These are phyloP conservation scores for Eupeodes latifasciatus DNA, from an alignment of 2,888 invertebrate species.

Conservation along the genomic window DNA sequence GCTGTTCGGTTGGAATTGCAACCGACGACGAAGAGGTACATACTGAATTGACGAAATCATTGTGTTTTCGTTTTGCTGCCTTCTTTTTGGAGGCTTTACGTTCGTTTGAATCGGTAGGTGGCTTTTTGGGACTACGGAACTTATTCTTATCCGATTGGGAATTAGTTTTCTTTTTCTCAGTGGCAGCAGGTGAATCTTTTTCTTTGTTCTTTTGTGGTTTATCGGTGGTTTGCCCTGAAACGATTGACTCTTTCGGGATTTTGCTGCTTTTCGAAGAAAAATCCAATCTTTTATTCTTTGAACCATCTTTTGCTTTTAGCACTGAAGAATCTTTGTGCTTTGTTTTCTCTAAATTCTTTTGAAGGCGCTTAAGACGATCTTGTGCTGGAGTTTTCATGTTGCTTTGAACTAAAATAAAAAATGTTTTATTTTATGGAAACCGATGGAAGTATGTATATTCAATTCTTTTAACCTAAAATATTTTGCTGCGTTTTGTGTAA, in stretches of 20 bases:
- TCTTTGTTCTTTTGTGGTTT: neutral
- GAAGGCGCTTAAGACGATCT: conserved; percentile 80
- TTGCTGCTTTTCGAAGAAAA: neutral
- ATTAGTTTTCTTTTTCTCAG: neutral
- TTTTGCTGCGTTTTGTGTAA: conserved; percentile 29
- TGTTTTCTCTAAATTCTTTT: conserved; percentile 76
- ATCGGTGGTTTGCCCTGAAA: neutral
- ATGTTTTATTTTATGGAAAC: neutral
- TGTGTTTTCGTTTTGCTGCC: neutral
- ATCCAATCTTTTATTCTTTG: neutral
- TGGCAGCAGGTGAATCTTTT: neutral
- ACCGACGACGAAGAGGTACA: neutral
- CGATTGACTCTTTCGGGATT: neutral
- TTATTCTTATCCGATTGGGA: neutral
- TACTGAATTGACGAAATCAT: neutral
- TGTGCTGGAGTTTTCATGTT: conserved; percentile 77
- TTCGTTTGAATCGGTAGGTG: neutral
- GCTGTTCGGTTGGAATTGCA: neutral
- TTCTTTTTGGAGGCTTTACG: neutral
- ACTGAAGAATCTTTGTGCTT: conserved; percentile 34
- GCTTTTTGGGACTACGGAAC: conserved; percentile 22
- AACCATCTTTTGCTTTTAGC: neutral
- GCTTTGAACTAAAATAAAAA: conserved; percentile 3
- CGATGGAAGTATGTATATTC: neutral
- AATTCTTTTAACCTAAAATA: conserved; percentile 28